Evolutionary conservation across 2,888 invertebrate species (phyloP), one percentile per base, ranked within the genome.

Genomic region (Chrysodeixis includens): DNA sequence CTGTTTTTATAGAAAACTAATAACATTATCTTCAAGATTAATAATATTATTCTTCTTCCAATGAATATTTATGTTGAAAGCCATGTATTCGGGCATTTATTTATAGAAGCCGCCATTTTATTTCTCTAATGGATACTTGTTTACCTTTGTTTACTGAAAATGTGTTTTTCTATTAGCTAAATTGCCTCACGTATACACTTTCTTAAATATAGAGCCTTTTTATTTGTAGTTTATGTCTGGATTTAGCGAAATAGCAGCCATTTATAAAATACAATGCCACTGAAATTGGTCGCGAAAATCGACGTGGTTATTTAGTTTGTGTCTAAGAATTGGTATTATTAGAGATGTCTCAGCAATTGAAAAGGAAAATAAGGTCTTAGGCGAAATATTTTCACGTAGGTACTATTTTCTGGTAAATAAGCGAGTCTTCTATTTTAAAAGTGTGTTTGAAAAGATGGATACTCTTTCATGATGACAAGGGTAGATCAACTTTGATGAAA

Each of bases 21-120:
- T 40, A 40, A 40, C 40, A 40, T 40, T 40, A n/a, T 6, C 40
- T 40, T 40, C 40, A 35, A 35, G 35, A 14, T 32, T 32, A 32
- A 35, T 14, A 35, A 12, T 14, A 35, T n/a, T n/a, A 40, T 40
- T 40, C 14, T 40, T 40, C 40, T 40, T n/a, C 4, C 14, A n/a
- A 40, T n/a, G 40, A 40, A 40, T 40, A 40, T 40, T n/a, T 40
- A 40, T 40, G 40, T n/a, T 1, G 7, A 40, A n/a, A 40, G 40
- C n/a, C n/a, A n/a, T 6, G 40, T 40, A 40, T n/a, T 40, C 40
- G 6, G 40, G 6, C 40, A n/a, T 40, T 40, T 40, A 40, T 40
- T 40, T 40, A 40, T 40, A 40, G n/a, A n/a, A 40, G 40, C n/a
- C 40, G n/a, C 40, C 40, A n/a, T 40, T 40, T 40, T 40, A n/a